These are phyloP conservation scores for Egretta garzetta DNA, from an alignment of 2,113 vertebrate genomes.

Conservation along the genomic window DNA sequence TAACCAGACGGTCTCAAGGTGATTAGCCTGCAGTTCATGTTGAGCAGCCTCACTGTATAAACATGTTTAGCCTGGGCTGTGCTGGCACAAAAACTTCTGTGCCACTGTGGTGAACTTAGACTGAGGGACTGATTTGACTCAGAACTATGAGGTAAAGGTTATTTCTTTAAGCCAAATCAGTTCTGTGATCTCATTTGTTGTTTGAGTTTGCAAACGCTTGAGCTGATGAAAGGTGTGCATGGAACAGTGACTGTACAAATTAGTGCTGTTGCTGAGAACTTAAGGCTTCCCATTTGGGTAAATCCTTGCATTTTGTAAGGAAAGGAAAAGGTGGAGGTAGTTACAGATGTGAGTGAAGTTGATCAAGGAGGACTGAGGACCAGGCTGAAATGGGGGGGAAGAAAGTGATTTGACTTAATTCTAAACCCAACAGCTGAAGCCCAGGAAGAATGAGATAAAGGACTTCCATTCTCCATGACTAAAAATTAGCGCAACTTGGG, in stretches of 20 bases:
- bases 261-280: not conserved
- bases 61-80: not conserved
- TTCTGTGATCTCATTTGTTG: not conserved
- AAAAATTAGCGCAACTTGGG: not conserved
- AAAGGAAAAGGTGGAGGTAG: not conserved
- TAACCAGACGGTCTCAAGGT: not conserved
- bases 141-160: not conserved
- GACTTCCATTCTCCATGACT: not conserved
- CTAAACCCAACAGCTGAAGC: not conserved
- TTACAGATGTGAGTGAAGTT: not conserved
- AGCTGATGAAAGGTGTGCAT: not conserved
- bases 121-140: not conserved
- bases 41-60: not conserved
- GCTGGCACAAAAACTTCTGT: not conserved
- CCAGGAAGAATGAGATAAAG: not conserved
- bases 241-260: not conserved
- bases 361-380: not conserved
- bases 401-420: not conserved
- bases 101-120: not conserved
- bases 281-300: not conserved
- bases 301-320: not conserved
- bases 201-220: not conserved
- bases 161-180: not conserved
- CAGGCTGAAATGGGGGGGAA: not conserved
- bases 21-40: not conserved